phyloP scores from a whole-genome alignment of 1,140 invertebrate genomes.

The Drosophila nannoptera region DNA sequence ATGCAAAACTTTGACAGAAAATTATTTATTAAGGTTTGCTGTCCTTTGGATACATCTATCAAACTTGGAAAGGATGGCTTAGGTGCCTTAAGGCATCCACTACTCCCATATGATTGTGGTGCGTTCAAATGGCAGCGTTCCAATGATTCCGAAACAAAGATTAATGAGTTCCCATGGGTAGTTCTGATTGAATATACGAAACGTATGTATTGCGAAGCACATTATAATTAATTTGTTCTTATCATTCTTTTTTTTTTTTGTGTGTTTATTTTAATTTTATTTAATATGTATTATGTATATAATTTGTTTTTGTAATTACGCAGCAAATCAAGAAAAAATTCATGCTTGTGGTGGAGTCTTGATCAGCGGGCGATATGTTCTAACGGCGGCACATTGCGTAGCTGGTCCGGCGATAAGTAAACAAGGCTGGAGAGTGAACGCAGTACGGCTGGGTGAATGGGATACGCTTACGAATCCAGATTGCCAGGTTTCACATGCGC shows the following conservation, averaged over 20 bases:
- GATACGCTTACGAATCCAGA: conserved; percentile 68
- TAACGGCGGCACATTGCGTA: conserved; percentile 82
- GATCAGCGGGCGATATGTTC: conserved; percentile 80
- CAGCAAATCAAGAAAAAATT: conserved; percentile 49
- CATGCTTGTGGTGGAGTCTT: conserved; percentile 82
- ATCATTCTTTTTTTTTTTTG: not conserved
- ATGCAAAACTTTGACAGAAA: not conserved
- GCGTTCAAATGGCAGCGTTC: conserved; percentile 79
- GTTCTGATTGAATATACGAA: conserved; percentile 80
- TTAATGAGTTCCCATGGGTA: conserved; percentile 87
- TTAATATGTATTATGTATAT: no score
- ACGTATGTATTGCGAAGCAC: conserved; percentile 39
- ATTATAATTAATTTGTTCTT: not conserved
- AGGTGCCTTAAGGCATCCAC: conserved; percentile 35
- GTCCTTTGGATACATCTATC: conserved; percentile 25
- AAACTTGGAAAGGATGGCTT: conserved; percentile 24
- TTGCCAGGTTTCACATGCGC: conserved; percentile 47
- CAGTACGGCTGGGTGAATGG: conserved; percentile 76
- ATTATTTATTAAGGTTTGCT: conserved; percentile 44
- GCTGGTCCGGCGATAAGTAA: conserved; percentile 71
- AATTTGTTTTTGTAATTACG: conserved; percentile 1
- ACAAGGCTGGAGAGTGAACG: conserved; percentile 79
- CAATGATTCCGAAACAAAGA: conserved; percentile 81
- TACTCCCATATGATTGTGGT: conserved; percentile 63
- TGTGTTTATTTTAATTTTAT: no score